Evolutionary conservation across 2,888 invertebrate species (phyloP).

Genomic region (Conomelus anceps): DNA sequence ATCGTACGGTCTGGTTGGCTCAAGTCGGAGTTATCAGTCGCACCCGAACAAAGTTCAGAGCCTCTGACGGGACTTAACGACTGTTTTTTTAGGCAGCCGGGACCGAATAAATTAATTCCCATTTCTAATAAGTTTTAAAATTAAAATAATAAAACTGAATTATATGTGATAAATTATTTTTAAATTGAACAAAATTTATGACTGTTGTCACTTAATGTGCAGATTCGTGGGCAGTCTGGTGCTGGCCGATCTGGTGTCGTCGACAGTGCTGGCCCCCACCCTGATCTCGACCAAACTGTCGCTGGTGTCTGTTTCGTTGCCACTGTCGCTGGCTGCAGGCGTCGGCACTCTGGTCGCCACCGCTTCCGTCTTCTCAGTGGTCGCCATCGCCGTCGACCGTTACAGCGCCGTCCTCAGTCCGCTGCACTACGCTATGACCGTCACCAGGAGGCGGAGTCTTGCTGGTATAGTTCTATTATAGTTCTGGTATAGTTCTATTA

Average conservation of each 20-base stretch:
- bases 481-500: no score
- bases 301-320: constrained; percentile 27
- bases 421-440: constrained; percentile 47
- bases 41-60: no score
- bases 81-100: no score
- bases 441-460: constrained; percentile 43
- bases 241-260: constrained; percentile 45
- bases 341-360: constrained; percentile 44
- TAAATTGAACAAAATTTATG: background rate
- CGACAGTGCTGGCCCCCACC: constrained; percentile 44
- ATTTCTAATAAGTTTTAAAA: no score
- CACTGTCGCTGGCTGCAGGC: constrained; percentile 38
- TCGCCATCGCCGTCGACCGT: constrained; percentile 47
- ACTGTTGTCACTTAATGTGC: constrained; percentile 7
- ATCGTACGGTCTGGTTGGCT: no score
- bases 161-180: background rate
- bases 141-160: background rate
- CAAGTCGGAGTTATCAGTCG: no score
- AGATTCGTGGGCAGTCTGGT: constrained; percentile 48
- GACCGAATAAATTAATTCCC: no score
- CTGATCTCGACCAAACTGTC: constrained; percentile 38
- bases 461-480: constrained; percentile 29
- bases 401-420: constrained; percentile 47
- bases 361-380: constrained; percentile 46
- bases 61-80: no score